Percentiles rank a stretch among this genome's conserved stretches.
Conservation (phyloP, 2,888 invertebrate genomes). For the Myathropa florea region DNA sequence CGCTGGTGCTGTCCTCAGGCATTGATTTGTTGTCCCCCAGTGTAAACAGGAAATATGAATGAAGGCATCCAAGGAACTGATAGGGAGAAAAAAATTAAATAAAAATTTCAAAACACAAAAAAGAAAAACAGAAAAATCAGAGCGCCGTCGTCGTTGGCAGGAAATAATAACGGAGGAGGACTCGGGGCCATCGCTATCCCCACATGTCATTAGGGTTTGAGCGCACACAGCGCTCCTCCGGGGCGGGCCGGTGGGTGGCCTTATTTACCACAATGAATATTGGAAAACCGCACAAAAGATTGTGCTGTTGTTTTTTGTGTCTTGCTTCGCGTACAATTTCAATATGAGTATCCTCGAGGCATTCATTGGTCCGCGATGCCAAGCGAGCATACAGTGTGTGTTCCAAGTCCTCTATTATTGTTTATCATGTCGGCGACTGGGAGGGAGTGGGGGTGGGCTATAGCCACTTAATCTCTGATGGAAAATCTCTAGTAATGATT, state of each 20-base stretch:
- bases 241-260: neutral
- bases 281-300: conserved; percentile 66
- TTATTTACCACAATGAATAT: conserved; percentile 56
- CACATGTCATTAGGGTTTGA: conserved; percentile 53
- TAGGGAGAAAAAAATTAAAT: conserved; percentile 40
- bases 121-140: neutral
- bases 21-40: conserved; percentile 28
- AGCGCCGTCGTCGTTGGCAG: neutral
- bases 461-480: conserved; percentile 66
- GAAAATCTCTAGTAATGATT: conserved; percentile 69
- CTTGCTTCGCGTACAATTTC: conserved; percentile 44
- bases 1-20: conserved; percentile 23
- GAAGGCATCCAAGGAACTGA: conserved; percentile 39
- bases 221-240: neutral
- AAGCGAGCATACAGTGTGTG: conserved; percentile 1
- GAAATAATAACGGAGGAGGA: conserved; percentile 19
- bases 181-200: neutral
- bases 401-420: conserved; percentile 9
- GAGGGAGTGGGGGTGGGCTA: neutral
- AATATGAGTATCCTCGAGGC: conserved; percentile 56
- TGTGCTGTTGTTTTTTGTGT: neutral
- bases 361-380: conserved; percentile 8
- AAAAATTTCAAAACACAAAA: neutral
- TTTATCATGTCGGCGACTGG: neutral
- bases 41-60: conserved; percentile 45